Percentiles rank a stretch among this genome's conserved stretches.
Conservation (phyloP, 2,113 vertebrate genomes). For the Capreolus pygargus region DNA sequence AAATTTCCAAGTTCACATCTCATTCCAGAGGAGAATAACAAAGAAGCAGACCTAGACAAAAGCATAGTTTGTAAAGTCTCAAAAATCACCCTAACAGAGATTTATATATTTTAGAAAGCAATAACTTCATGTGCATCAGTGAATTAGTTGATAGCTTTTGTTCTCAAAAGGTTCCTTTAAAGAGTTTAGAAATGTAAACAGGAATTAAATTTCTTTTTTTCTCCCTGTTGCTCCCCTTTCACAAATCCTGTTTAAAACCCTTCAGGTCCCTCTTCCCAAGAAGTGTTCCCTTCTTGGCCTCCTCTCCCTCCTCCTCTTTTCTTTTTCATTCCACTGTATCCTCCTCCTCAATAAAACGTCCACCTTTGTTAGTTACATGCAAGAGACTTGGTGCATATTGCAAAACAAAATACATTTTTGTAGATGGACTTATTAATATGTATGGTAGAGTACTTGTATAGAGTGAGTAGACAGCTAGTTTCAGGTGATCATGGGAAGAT, state of each 20-base stretch:
- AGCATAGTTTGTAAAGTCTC: background rate
- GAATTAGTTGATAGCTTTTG: background rate
- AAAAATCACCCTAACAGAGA: background rate
- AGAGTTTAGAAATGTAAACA: background rate
- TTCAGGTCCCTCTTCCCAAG: background rate
- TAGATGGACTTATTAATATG: background rate
- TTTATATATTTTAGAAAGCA: slow-evolving; percentile 10
- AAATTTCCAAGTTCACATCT: background rate
- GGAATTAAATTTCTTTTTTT: background rate
- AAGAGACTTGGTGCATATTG: background rate
- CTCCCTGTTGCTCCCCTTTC: background rate
- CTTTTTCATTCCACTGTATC: background rate
- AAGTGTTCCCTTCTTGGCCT: background rate
- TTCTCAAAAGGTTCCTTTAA: background rate
- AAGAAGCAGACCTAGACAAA: background rate
- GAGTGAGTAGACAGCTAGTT: background rate
- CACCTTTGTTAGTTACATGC: slow-evolving; percentile 24
- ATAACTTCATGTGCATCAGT: background rate
- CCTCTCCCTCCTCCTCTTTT: background rate
- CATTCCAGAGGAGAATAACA: background rate
- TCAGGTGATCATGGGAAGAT: slow-evolving; percentile 17
- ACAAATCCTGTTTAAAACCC: background rate
- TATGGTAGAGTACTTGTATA: background rate
- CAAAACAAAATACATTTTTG: background rate
- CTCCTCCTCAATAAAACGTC: background rate